Base-by-base conservation (phyloP, 2,797 vertebrate genomes). In the Lagocephalus sceleratus region DNA sequence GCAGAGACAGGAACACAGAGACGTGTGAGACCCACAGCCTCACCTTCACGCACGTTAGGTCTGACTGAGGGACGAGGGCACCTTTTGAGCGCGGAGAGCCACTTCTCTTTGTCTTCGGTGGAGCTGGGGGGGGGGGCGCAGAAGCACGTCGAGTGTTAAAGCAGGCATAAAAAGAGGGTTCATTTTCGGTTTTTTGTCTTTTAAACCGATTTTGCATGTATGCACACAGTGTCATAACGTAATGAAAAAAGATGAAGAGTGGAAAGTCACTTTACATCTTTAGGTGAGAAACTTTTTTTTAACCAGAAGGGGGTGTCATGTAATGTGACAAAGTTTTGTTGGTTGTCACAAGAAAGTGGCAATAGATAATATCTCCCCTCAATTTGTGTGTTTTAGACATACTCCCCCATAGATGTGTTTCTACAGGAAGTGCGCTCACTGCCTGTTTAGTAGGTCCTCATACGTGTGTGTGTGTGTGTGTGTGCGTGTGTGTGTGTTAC, bases 11-110 rank as follows among this genome's bases (percentile, higher is more conserved):
- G 35, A 52, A 40, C n/a, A 55, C 2, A 3, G 0, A 2, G 3
- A 9, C 2, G 3, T 14, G 9, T 55, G 9, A 53, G 29, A 22
- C 17, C 5, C 11, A 47, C 45, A 9, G 14, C n/a, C 5, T 22
- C 15, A 54, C 15, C 42, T 14, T 6, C 20, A 52, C 7, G 20
- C 10, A 6, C 19, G 35, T 5, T 0, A 11, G 19, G 25, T 25
- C 7, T 25, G 23, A 25, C 12, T 2, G 32, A 35, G 32, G 10
- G 32, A 35, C 3, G 32, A 35, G 32, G 3, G 32, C 32, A 96
- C 94, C 92, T 90, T 58, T 90, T 88, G 16, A 96, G 81, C 0
- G 85, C 63, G 8, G 90, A 87, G 45, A 93, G 87, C 93, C 94
- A 96, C 50, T 57, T 88, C 14, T 94, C 92, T 60, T 94, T 95